Evolutionary conservation across 2,113 vertebrate genomes (phyloP), one percentile per base, ranked within the genome.

Genomic region (Coptodon bakossiorum): DNA sequence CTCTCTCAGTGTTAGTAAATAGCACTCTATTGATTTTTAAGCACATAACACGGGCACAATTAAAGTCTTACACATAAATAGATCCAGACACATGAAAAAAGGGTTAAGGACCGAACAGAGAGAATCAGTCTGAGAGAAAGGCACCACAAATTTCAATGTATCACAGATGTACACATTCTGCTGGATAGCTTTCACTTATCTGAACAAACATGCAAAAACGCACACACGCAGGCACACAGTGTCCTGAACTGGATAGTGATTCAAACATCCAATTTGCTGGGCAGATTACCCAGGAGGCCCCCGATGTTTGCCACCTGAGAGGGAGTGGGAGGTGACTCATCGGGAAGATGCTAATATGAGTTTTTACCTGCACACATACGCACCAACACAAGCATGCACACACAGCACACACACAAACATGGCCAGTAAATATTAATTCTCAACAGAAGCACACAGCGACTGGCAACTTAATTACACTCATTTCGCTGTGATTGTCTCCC

Each of bases 401-500:
- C 27, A 85, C 79, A 50, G 83, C 82, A 85, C 81, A 80, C 78
- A 68, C 86, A 87, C 89, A 78, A 57, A 86, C 81, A 31, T 6
- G 29, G 79, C 50, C 40, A 66, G 90, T 89, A 96, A 95, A 95
- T 95, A 96, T 96, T 95, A 93, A 97, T 96, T 96, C 88, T 92
- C 88, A 71, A 94, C 93, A 93, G 87, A 92, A 94, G 90, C 91
- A 84, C 89, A 57, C 81, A 9, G 87, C 89, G 82, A 88, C 88
- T 94, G 89, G 94, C 93, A 94, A 94, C 96, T 96, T 97, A 97
- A 97, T 96, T 96, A 94, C 93, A 91, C 89, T 95, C 89, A 96
- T 96, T 97, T 96, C 86, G 83, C 93, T 95, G 90, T 94, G 89
- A 95, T 95, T 95, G 91, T 92, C 80, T 93, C 96, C 93, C 92